Percentiles rank a stretch among this genome's conserved stretches.
Conservation (phyloP, 2,888 invertebrate genomes). For the Camptogramma bilineatum region DNA sequence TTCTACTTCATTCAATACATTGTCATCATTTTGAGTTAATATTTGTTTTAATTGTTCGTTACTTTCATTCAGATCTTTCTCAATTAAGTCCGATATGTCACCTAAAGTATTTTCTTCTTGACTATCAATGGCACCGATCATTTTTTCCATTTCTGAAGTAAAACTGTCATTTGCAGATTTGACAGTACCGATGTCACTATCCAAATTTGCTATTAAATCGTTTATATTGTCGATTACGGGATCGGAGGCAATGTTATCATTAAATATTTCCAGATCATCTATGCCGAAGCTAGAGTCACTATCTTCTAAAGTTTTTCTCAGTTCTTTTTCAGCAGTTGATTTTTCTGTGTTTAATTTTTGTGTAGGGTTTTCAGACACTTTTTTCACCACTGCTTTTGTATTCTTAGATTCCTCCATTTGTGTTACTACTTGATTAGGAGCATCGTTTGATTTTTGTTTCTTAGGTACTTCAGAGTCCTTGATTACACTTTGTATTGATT, state of each 20-base stretch:
- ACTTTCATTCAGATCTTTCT: conserved; percentile 46
- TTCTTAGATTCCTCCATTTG: not conserved
- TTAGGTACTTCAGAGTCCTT: conserved; percentile 16
- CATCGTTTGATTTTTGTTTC: conserved; percentile 14
- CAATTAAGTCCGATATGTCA: conserved; percentile 49
- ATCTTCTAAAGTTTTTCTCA: conserved; percentile 29
- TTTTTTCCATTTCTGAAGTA: conserved; percentile 65
- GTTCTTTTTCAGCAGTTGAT: conserved; percentile 17
- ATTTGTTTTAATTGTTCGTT: conserved; percentile 25
- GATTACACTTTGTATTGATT: not conserved
- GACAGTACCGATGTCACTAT: conserved; percentile 62
- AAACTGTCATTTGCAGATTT: conserved; percentile 58
- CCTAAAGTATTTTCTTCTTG: conserved; percentile 47
- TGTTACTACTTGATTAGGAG: not conserved
- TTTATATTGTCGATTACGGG: conserved; percentile 72
- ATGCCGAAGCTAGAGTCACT: conserved; percentile 58
- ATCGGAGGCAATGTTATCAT: conserved; percentile 66
- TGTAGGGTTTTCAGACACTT: conserved; percentile 3
- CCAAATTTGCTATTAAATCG: conserved; percentile 70
- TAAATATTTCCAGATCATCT: conserved; percentile 70
- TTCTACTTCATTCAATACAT: conserved; percentile 8
- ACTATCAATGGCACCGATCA: conserved; percentile 58
- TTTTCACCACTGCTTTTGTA: not conserved
- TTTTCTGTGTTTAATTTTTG: conserved; percentile 9
- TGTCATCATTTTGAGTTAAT: not conserved